Conservation (phyloP, 1,140 invertebrate species). For the Diploscapter pachys region DNA sequence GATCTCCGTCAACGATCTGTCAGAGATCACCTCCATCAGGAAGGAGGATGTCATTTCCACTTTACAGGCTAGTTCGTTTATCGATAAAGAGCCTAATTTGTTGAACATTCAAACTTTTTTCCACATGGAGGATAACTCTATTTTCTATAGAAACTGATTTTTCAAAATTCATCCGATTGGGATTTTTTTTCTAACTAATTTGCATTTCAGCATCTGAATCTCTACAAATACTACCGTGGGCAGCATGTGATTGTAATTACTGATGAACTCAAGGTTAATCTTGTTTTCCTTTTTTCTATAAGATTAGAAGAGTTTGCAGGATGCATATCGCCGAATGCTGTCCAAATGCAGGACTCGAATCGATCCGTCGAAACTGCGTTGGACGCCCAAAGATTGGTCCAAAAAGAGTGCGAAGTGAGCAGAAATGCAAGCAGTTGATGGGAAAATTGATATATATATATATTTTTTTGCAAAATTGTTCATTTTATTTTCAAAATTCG, state of each 20-base stretch:
- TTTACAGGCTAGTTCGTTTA: constrained; percentile 24
- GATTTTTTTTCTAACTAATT: neutral
- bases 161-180: neutral
- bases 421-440: too few relatives aligned
- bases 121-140: too few relatives aligned
- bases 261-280: constrained; percentile 72
- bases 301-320: constrained; percentile 70
- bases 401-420: constrained; percentile 20
- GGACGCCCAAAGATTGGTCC: constrained; percentile 95
- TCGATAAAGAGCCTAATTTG: neutral
- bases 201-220: constrained; percentile 81
- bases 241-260: constrained; percentile 95
- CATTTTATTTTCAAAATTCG: too few relatives aligned
- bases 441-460: too few relatives aligned
- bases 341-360: constrained; percentile 66
- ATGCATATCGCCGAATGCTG: constrained; percentile 61
- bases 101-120: neutral
- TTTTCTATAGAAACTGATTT: too few relatives aligned
- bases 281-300: constrained; percentile 65
- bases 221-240: constrained; percentile 98
- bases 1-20: constrained; percentile 30
- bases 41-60: constrained; percentile 41
- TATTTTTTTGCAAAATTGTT: too few relatives aligned
- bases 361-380: constrained; percentile 91
- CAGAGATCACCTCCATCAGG: constrained; percentile 27